These are phyloP conservation scores for Rhogogaster chlorosoma DNA, from an alignment of 2,888 invertebrate species.

Conservation along the genomic window DNA sequence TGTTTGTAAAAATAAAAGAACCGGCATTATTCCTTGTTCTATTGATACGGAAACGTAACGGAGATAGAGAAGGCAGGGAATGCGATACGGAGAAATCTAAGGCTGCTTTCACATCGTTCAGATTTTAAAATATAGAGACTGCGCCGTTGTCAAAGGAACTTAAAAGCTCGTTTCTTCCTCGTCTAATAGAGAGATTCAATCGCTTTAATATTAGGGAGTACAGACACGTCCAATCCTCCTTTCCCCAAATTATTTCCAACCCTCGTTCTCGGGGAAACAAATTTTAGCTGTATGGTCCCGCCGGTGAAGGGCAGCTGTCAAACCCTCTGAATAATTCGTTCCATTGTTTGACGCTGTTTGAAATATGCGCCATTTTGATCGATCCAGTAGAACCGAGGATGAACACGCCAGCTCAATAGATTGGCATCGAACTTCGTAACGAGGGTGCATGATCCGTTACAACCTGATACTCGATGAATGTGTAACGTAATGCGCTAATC, in stretches of 20 bases:
- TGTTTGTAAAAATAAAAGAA: neutral
- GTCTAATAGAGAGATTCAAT: slow-evolving; percentile 2
- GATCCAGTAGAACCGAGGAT: neutral
- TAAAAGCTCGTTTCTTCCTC: slow-evolving; percentile 25
- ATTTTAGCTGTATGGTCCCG: neutral
- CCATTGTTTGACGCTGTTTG: slow-evolving; percentile 5
- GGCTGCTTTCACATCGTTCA: neutral
- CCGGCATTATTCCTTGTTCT: neutral
- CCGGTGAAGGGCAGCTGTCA: neutral
- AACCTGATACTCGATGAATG: neutral
- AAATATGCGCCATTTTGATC: slow-evolving; percentile 29
- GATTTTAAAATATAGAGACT: neutral
- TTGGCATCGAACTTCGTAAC: neutral
- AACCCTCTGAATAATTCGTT: slow-evolving; percentile 28
- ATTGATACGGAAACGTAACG: neutral
- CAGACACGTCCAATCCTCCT: neutral
- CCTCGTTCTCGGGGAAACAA: neutral
- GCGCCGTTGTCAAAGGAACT: neutral
- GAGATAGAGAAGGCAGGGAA: neutral
- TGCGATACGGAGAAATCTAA: slow-evolving; percentile 5
- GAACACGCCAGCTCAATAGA: neutral
- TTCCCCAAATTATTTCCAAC: neutral
- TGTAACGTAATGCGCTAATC: slow-evolving; percentile 17
- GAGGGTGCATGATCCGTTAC: neutral
- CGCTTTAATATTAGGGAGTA: neutral